Evolutionary conservation across 2,888 invertebrate species (phyloP).

Genomic region (Tortrix viridana): DNA sequence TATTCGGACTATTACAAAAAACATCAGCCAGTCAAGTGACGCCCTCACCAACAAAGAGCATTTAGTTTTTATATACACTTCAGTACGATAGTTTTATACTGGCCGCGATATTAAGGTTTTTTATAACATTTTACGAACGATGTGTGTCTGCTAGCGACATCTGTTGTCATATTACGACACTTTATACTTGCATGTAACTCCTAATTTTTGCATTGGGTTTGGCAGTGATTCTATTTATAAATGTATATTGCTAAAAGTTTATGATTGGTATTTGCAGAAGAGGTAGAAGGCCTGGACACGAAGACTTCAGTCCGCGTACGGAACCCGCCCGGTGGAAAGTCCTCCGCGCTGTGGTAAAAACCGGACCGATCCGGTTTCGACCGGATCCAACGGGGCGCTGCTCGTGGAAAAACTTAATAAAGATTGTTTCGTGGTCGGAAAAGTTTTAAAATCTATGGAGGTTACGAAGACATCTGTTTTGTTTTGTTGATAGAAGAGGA

Average conservation of each 20-base stretch:
- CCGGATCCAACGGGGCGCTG: conserved; percentile 22
- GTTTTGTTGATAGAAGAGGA: neutral
- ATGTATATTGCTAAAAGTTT: conserved; percentile 3
- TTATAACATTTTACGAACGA: too few relatives aligned
- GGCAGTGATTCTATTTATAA: too few relatives aligned
- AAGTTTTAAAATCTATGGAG: neutral
- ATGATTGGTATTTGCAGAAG: conserved; percentile 85
- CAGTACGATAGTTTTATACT: too few relatives aligned
- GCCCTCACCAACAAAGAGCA: too few relatives aligned
- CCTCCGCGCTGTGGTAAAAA: conserved; percentile 92
- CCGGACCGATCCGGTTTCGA: conserved; percentile 34
- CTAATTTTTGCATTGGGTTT: too few relatives aligned
- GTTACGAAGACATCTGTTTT: neutral
- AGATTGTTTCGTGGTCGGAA: neutral
- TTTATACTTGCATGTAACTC: too few relatives aligned
- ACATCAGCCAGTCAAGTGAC: too few relatives aligned
- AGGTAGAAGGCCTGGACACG: conserved; percentile 88
- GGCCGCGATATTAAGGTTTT: too few relatives aligned
- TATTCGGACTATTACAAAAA: too few relatives aligned
- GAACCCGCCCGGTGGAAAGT: conserved; percentile 96
- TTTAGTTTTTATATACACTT: too few relatives aligned
- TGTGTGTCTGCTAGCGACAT: too few relatives aligned
- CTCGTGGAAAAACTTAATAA: conserved; percentile 27
- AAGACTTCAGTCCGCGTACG: conserved; percentile 93
- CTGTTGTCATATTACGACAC: too few relatives aligned